phyloP scores from a whole-genome alignment of 1,140 invertebrate genomes.

The Eubasilissa regina region DNA sequence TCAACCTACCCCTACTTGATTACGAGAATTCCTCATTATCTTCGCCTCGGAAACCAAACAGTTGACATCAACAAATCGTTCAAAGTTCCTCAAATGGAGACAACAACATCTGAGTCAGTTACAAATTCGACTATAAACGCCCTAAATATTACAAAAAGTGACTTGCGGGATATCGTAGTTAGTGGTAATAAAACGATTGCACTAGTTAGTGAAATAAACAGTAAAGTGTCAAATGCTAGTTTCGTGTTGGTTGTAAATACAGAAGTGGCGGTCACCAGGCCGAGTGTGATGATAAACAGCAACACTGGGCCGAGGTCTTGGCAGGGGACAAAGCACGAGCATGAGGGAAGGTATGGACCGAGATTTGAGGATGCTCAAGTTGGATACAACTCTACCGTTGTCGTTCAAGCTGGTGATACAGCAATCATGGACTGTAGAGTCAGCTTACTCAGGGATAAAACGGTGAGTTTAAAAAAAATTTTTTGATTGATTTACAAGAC shows the following conservation, averaged over 20 bases:
- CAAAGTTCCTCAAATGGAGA: conserved; percentile 67
- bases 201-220: conserved; percentile 26
- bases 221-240: conserved; percentile 25
- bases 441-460: conserved; percentile 88
- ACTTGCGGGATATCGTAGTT: conserved; percentile 20
- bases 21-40: conserved; percentile 63
- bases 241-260: conserved; percentile 44
- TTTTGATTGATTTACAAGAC: too few relatives aligned
- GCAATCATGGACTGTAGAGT: conserved; percentile 88
- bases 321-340: conserved; percentile 71
- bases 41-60: conserved; percentile 69
- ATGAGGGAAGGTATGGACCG: conserved; percentile 77
- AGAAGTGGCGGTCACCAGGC: conserved; percentile 8
- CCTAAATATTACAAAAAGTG: conserved; percentile 59
- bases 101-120: conserved; percentile 15
- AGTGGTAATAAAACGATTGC: conserved; percentile 28
- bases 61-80: conserved; percentile 70
- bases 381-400: conserved; percentile 78
- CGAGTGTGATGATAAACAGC: conserved; percentile 17
- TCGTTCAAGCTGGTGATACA: conserved; percentile 85
- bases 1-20: neutral
- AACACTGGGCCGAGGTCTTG: conserved; percentile 51
- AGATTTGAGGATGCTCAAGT: conserved; percentile 77
- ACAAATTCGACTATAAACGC: conserved; percentile 43
- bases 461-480: conserved; percentile 74